These are phyloP conservation scores for Kryptolebias marmoratus DNA, from an alignment of 2,113 vertebrate genomes.

Conservation along the genomic window DNA sequence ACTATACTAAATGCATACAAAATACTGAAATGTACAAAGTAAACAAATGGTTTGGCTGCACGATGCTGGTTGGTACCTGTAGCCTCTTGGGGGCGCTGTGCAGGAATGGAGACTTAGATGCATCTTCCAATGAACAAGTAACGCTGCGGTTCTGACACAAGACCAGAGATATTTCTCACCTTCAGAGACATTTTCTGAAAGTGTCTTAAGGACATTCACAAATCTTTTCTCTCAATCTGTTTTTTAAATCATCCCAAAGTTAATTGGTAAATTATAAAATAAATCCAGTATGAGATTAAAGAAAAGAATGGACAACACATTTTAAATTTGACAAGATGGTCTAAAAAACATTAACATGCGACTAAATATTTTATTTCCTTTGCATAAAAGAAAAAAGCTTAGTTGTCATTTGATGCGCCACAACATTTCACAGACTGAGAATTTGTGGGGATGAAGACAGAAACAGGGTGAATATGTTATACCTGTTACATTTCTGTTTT, in stretches of 20 bases:
- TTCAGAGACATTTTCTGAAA: neutral
- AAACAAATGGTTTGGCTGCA: neutral
- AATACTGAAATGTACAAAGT: neutral
- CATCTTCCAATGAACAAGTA: neutral
- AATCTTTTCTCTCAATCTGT: no score
- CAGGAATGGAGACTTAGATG: neutral
- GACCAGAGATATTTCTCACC: neutral
- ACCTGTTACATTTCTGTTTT: slow-evolving; percentile 14
- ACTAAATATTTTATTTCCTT: no score
- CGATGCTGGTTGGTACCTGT: slow-evolving; percentile 7
- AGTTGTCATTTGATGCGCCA: neutral
- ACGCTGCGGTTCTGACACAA: neutral
- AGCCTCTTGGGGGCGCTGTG: slow-evolving; percentile 8
- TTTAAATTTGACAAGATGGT: no score
- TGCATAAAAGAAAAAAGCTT: no score
- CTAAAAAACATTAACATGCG: no score
- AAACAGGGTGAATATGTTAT: neutral
- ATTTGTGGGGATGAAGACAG: neutral
- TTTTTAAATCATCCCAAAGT: no score
- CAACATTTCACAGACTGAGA: neutral
- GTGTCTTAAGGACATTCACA: neutral
- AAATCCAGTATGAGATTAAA: no score
- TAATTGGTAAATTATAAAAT: no score
- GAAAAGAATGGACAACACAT: no score
- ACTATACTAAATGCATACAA: no score